Evolutionary conservation across 1,140 invertebrate genomes (phyloP), one percentile per base, ranked within the genome.

Genomic region (Drosophila bifasciata): DNA sequence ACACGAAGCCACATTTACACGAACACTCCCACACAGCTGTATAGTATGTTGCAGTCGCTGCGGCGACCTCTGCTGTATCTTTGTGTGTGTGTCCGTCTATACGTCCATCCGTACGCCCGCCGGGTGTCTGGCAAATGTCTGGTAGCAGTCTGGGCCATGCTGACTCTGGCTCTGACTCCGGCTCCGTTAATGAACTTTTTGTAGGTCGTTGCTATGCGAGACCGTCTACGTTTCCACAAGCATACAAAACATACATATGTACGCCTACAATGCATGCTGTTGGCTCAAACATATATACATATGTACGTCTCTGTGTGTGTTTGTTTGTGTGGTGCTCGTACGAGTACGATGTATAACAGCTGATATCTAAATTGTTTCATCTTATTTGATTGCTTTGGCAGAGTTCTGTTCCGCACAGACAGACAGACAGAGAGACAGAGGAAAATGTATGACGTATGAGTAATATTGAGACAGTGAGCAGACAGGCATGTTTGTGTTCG

Each of bases 121-220:
- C 62, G 66, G 66, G 55, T 80, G 80, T 89, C 85, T 89, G 80
- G 64, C 62, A 72, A 76, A 75, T 90, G 90, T 91, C 90, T 91
- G 90, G 90, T 84, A 88, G 78, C 78, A 91, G 90, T 91, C 90
- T 91, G 90, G 90, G 90, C 83, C 89, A 90, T 86, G 86, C 90
- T 91, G 85, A 86, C 75, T 72, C 46, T 44, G 43, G 51, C 68
- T 62, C 58, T 50, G 63, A 44, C 50, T 71, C 41, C 48, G 81
- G 52, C 77, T 78, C 90, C 80, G 79, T 77, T 91, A 91, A 91
- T 91, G 90, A 91, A 91, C 90, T 91, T 91, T 91, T 91, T 91
- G 90, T 91, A 91, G 90, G 90, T 91, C 90, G 90, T 91, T 91
- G 90, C 77, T 90, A 89, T 90, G 86, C 78, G 67, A 74, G 63